Percentiles rank a stretch among this genome's conserved stretches.
Conservation (phyloP, 2,797 vertebrate genomes). For the Myotis findleyi region DNA sequence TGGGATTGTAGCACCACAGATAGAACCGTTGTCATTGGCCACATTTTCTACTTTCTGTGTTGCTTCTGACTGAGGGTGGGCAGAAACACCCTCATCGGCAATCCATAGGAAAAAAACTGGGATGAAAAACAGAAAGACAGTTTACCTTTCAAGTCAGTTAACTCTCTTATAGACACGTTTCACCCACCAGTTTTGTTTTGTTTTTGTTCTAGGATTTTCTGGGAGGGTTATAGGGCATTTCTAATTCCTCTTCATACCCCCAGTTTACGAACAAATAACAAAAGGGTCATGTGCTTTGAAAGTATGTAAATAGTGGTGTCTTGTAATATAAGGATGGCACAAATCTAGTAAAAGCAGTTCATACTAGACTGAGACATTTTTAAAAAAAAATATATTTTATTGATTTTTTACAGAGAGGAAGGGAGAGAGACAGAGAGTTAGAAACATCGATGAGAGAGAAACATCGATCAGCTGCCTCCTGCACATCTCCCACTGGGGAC, state of each 20-base stretch:
- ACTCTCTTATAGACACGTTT: conserved; percentile 20
- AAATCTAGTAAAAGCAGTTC: conserved; percentile 13
- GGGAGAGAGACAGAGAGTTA: too few species aligned
- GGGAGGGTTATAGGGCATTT: background rate
- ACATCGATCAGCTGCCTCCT: too few species aligned
- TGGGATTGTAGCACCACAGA: background rate
- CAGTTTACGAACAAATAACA: conserved; percentile 37
- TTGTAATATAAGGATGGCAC: conserved; percentile 7
- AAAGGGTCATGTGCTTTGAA: conserved; percentile 16
- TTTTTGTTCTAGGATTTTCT: conserved; percentile 41
- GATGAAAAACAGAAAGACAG: background rate
- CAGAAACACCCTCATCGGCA: background rate
- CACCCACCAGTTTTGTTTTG: conserved; percentile 25
- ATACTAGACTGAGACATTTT: too few species aligned
- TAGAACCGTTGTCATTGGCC: background rate
- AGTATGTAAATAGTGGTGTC: background rate
- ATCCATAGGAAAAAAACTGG: background rate
- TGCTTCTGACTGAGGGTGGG: background rate
- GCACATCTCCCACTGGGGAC: too few species aligned
- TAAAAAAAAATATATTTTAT: too few species aligned
- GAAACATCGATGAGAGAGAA: too few species aligned
- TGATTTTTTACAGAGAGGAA: too few species aligned
- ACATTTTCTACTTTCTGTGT: background rate
- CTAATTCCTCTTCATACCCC: background rate
- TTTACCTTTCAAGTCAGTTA: conserved; percentile 38